Base-by-base conservation (phyloP, 1,140 invertebrate species). In the Aphaenogaster floridana region DNA sequence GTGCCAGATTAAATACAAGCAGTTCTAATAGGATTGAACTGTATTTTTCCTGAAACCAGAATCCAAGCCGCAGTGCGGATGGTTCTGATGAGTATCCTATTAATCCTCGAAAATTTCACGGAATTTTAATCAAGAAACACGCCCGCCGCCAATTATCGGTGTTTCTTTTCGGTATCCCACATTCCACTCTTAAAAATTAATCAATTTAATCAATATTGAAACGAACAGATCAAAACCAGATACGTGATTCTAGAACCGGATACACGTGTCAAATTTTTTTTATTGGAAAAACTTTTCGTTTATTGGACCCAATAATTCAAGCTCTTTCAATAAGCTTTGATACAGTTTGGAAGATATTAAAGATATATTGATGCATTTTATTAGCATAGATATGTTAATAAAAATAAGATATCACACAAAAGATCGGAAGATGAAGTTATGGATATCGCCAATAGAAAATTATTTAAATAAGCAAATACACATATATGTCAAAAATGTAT, bases 71-170 rank as follows among this genome's bases (percentile, higher is more conserved):
- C 39, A 61, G 34, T 50, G 42, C 42, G 42, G 36, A 80, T 54
- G 28, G 83, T 69, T 76, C 45, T 52, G 34, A 48, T 11, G 34
- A 77, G 39, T 66, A 48, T 9, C 13, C 59, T 39, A 89, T 79
- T 85, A 59, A 88, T 90, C 69, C 52, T 15, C 39, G 15, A 59
- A 45, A 76, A 52, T n/a, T 59, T 52, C 34, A 64, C 17, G 36
- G 77, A 91, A 90, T 91, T 88, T 91, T 91, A 91, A 91, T 91
- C 71, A 90, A 72, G 21, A 34, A 66, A 90, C 42, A 90, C 36
- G 21, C 36, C 5, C 50, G 36, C 11, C 48, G 66, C 72, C 86
- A 90, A 89, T 90, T 90, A 91, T 88, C 63, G 72, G 34, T 7
- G 39, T 13, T 59, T 52, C 11, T 50, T 86, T 72, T 78, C 28